Evolutionary conservation across 2,797 vertebrate species (phyloP).

Genomic region (Meriones psammophilus): DNA sequence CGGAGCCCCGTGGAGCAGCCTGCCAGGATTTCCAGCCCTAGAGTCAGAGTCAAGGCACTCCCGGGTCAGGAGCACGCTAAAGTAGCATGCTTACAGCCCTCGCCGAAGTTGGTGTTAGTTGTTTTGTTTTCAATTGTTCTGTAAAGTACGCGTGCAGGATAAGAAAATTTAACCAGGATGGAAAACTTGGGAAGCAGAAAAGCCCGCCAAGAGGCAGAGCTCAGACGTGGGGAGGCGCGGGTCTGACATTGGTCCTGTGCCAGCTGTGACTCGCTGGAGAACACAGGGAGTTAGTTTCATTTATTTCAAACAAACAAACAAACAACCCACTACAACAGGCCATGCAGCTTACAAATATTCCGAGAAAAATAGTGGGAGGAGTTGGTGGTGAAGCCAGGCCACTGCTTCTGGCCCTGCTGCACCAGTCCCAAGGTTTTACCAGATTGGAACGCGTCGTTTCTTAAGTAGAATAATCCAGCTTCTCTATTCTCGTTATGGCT

Average conservation of each 20-base stretch:
- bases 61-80: neutral
- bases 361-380: neutral
- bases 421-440: neutral
- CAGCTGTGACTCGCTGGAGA: fast-evolving
- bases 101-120: neutral
- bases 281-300: neutral
- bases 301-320: neutral
- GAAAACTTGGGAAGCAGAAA: neutral
- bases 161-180: neutral
- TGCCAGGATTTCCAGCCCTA: fast-evolving
- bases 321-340: neutral
- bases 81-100: fast-evolving
- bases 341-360: neutral
- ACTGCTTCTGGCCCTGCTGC: fast-evolving
- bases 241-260: fast-evolving
- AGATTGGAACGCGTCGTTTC: neutral
- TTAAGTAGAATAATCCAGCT: neutral
- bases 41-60: too few species aligned
- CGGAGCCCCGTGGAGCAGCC: fast-evolving
- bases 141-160: fast-evolving
- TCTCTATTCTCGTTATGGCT: neutral
- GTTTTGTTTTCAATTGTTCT: neutral
- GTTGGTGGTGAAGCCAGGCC: neutral
- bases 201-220: fast-evolving
- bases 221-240: fast-evolving